Base-by-base conservation (phyloP, 1,140 invertebrate genomes). In the Aphelenchoides fujianensis region DNA sequence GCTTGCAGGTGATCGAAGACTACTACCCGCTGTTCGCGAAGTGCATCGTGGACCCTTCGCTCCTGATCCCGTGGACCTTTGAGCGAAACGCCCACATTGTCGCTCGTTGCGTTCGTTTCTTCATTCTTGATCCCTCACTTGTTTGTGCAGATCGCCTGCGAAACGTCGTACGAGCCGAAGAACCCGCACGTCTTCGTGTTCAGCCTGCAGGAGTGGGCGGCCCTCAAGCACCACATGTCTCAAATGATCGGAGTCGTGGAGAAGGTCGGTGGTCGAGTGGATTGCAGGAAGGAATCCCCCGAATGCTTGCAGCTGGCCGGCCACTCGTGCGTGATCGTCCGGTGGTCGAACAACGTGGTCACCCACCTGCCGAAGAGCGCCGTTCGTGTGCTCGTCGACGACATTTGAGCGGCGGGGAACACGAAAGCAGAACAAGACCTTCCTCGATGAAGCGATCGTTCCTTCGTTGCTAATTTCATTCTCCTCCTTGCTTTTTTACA, bases 1-100 rank as follows among this genome's bases (percentile, higher is more conserved):
- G n/a, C n/a, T n/a, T n/a, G n/a, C n/a, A n/a, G n/a, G n/a, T n/a
- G n/a, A 68, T 70, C 23, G 69, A 70, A 34, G n/a, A 30, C 3
- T 70, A 70, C 54, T 70, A 52, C 34, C 68, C 63, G 2, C 19
- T 69, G 19, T 70, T 70, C 36, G 69, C 53, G 7, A 69, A 70
- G 30, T 70, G 69, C 30, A 55, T 70, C 12, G 61, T 70, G 5
- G 69, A 70, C 54, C 66, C 66, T 9, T 28, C 31, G 0, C 35
- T 70, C 9, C 31, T 35, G 12, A 67, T 70, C 3, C 69, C 69
- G 12, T 70, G 41, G 23, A 70, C 69, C 5, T 70, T 36, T 36
- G 69, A 70, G 32, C 66, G 53, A n/a, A 70, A 70, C 27, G 32
- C 28, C 2, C 69, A 70, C 32, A 32, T 70, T 48, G 30, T 71